Evolutionary conservation across 1,140 invertebrate species (phyloP).

Genomic region (Brachionus asplanchnoidis): DNA sequence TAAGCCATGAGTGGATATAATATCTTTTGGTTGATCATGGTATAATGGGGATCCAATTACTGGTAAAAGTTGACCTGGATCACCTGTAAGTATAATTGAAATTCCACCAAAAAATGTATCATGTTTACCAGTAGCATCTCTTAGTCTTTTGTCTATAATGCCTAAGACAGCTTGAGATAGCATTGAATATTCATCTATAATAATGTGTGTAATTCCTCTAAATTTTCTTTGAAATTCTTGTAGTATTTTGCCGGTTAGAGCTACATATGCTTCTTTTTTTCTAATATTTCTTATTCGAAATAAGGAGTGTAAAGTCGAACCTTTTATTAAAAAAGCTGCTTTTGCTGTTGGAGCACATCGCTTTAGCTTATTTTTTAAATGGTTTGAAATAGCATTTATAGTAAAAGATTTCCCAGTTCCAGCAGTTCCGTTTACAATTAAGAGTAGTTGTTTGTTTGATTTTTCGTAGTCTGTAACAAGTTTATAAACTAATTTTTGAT

Average conservation of each 20-base stretch:
- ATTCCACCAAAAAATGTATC: neutral
- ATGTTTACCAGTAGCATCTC: neutral
- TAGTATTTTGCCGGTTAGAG: too few species aligned
- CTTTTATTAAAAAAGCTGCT: too few species aligned
- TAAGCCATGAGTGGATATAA: neutral
- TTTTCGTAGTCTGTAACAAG: neutral
- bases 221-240: too few species aligned
- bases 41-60: neutral
- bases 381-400: neutral
- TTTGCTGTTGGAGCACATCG: neutral
- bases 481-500: constrained; percentile 6
- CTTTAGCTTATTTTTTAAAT: neutral
- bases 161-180: neutral
- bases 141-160: neutral
- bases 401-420: neutral
- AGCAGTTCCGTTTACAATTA: neutral
- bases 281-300: too few species aligned
- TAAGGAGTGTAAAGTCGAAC: too few species aligned
- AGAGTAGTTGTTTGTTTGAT: neutral
- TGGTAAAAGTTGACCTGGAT: constrained; percentile 7
- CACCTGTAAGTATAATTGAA: neutral
- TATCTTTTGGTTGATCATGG: neutral
- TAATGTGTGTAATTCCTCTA: neutral
- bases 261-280: too few species aligned
- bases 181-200: neutral